Base-by-base conservation (phyloP, 1,140 invertebrate genomes). In the Agrilus planipennis region DNA sequence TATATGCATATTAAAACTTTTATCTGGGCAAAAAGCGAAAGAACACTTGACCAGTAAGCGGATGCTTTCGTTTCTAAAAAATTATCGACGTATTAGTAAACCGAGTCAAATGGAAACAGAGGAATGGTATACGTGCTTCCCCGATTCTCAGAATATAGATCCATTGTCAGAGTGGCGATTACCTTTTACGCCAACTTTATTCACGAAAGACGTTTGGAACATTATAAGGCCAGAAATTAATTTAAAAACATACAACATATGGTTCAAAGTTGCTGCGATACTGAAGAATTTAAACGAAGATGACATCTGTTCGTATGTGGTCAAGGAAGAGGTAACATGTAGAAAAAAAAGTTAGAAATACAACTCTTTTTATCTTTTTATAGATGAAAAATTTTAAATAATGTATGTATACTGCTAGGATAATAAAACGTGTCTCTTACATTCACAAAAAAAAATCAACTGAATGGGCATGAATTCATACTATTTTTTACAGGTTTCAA, bases 161-260 rank as follows among this genome's bases (percentile, higher is more conserved):
- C 19, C 41, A 1, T 34, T 60, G 2, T 57, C 56, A 4, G 42
- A 51, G 28, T 60, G 34, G 15, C 21, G 58, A 30, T 41, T 59
- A 21, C 53, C 58, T 9, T 53, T 54, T 18, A 44, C 48, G 9
- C 44, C 14, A 7, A 42, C 39, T 12, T 39, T 60, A 14, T 51
- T 57, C 16, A 52, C 53, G 5, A 36, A 21, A 5, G 45, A 58
- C 16, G 50, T 60, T 12, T 60, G 53, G 53, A 53, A 42, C n/a
- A 54, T 60, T 19, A 49, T 60, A 9, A 40, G 57, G 15, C 48
- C 47, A 4, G 58, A 60, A 48, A 48, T 60, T 5, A 59, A 52
- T 37, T 42, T 60, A n/a, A 41, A 47, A 37, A 56, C 57, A 3
- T 60, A 60, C 22, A 45, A 50, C 7, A 29, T 44, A 28, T 60